Percentiles rank a stretch among this genome's conserved stretches.
Conservation (phyloP, 2,888 invertebrate species). For the Synanthedon vespiformis region DNA sequence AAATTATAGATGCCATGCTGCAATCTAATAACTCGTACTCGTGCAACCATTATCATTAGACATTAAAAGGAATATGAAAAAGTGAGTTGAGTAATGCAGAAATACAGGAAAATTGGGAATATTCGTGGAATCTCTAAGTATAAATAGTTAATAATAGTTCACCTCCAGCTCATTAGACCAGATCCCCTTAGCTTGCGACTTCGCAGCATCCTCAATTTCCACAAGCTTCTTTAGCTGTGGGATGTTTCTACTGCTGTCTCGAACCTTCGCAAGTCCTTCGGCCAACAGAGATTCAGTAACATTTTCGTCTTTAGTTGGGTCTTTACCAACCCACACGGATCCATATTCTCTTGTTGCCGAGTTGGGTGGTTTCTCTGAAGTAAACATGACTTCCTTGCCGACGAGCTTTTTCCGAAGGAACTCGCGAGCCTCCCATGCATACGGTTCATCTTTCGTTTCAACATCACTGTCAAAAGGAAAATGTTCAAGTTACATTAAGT, state of each 20-base stretch:
- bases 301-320: constrained; percentile 83
- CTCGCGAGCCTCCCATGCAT: constrained; percentile 98
- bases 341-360: constrained; percentile 89
- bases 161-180: constrained; percentile 70
- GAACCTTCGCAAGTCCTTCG: constrained; percentile 90
- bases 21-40: too few relatives aligned
- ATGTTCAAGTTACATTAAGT: too few relatives aligned
- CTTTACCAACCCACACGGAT: constrained; percentile 85
- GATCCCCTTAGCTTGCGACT: constrained; percentile 87
- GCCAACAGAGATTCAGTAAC: constrained; percentile 88
- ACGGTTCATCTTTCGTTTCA: constrained; percentile 90
- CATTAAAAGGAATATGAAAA: too few relatives aligned
- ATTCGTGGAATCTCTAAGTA: background rate
- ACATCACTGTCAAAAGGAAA: constrained; percentile 53
- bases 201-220: constrained; percentile 92
- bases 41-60: too few relatives aligned
- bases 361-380: constrained; percentile 85
- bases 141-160: constrained; percentile 1
- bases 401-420: constrained; percentile 92
- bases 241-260: constrained; percentile 67
- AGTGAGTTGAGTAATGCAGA: too few relatives aligned
- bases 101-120: background rate
- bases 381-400: constrained; percentile 90
- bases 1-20: too few relatives aligned
- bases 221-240: constrained; percentile 78